Conservation (phyloP, 2,888 invertebrate species). For the Rhamphomyia laevipes region DNA sequence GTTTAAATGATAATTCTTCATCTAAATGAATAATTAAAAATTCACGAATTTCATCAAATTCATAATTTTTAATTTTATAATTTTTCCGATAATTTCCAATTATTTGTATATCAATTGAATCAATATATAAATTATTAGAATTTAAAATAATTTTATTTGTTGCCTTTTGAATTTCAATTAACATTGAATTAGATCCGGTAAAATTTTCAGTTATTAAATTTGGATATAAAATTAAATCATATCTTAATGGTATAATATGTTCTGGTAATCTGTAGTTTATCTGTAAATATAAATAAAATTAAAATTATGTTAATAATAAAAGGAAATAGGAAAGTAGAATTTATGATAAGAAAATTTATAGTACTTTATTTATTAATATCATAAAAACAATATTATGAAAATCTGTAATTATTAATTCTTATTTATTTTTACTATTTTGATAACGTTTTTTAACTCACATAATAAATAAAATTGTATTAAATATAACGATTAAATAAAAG, state of each 20-base stretch:
- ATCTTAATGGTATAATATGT: constrained; percentile 48
- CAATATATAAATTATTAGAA: constrained; percentile 43
- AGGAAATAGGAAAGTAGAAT: too few species aligned
- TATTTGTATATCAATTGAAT: constrained; percentile 18
- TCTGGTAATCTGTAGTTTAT: constrained; percentile 43
- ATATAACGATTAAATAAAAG: too few species aligned
- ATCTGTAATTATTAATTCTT: too few species aligned
- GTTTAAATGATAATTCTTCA: constrained; percentile 4
- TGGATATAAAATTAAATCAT: constrained; percentile 56
- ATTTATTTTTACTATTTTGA: too few species aligned
- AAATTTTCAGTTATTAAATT: constrained; percentile 46
- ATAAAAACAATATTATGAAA: too few species aligned
- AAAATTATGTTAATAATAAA: too few species aligned
- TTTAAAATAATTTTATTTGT: constrained; percentile 47
- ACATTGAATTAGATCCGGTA: constrained; percentile 44
- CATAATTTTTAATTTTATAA: constrained; percentile 2
- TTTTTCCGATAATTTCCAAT: constrained; percentile 9
- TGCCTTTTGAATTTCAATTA: constrained; percentile 35
- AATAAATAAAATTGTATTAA: too few species aligned
- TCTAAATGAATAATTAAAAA: constrained; percentile 26
- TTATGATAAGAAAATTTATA: too few species aligned
- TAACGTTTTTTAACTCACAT: too few species aligned
- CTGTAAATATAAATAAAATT: constrained; percentile 13
- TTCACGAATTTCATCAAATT: constrained; percentile 23
- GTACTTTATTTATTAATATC: too few species aligned